Evolutionary conservation across 2,888 invertebrate species (phyloP), one percentile per base, ranked within the genome.

Genomic region (Zygogramma bicolorata): DNA sequence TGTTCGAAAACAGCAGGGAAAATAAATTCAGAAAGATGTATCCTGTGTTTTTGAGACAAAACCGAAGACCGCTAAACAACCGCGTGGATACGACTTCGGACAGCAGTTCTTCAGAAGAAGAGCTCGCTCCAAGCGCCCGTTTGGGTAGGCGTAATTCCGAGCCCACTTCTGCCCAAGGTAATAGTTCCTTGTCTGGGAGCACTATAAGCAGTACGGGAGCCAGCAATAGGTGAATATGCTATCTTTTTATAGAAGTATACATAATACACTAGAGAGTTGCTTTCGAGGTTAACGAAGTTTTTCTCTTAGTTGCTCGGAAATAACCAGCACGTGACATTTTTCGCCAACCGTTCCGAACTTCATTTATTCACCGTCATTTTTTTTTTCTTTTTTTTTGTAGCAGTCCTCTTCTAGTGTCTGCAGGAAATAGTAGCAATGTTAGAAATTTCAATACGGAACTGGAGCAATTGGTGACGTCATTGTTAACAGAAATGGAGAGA

Each of bases 41-140:
- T 72, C 83, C 84, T 1, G 79, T 79, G 13, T 80, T 81, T 65
- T 65, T 80, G 34, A 80, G 82, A 29, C 75, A 79, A 20, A 80
- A 69, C 58, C 69, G 77, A 4, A 67, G 77, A n/a, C 60, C 73
- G 22, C 68, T 74, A 4, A 49, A 72, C 22, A 42, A 75, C 0
- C 74, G 71, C 57, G 81, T 82, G 13, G 84, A 83, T 15, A 83
- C 84, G 5, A 82, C 84, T 59, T 84, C 81, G 42, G 81, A 79
- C 58, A 85, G 85, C 49, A 85, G 84, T 68, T 84, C 84, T 0
- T 85, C 85, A 13, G 80, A 73, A 4, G 72, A 73, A 18, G 67
- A 70, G 6, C 38, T 27, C 10, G 31, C 65, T 27, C 25, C 59
- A 15, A 49, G 79, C 46, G 76, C 25, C 29, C 76, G 57, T 27